phyloP scores from a whole-genome alignment of 2,797 vertebrate species.

The Tragelaphus oryx region DNA sequence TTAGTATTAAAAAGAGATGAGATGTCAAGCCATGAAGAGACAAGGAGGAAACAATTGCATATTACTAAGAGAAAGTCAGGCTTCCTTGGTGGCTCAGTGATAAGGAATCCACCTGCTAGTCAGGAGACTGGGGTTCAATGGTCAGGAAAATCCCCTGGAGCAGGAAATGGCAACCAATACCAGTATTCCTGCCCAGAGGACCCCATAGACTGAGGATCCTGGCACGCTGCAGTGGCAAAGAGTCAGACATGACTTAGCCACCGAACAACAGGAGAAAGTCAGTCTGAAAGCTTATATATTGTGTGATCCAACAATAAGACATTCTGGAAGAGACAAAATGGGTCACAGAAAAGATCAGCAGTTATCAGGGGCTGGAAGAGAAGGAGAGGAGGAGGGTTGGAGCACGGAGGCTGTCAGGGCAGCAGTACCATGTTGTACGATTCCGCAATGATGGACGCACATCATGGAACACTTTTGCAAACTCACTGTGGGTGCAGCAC shows the following conservation, averaged over 20 bases:
- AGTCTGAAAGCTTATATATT: neutral
- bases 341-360: neutral
- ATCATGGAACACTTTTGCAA: accelerated
- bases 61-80: neutral
- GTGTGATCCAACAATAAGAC: neutral
- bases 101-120: neutral
- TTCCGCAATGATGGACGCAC: accelerated
- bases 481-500: accelerated
- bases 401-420: neutral
- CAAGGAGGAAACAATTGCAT: neutral
- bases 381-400: no score
- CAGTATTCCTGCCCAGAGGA: neutral
- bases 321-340: neutral
- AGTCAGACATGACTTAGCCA: accelerated
- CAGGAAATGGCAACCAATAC: neutral
- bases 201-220: neutral
- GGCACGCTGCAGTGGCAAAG: neutral
- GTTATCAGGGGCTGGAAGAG: no score
- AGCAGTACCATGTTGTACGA: accelerated
- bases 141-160: neutral
- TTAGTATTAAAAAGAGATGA: neutral
- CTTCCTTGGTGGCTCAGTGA: neutral
- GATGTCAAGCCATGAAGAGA: neutral
- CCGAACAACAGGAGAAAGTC: neutral
- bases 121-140: accelerated